Evolutionary conservation across 2,113 vertebrate species (phyloP), one percentile per base, ranked within the genome.

Genomic region (Tachycineta bicolor): DNA sequence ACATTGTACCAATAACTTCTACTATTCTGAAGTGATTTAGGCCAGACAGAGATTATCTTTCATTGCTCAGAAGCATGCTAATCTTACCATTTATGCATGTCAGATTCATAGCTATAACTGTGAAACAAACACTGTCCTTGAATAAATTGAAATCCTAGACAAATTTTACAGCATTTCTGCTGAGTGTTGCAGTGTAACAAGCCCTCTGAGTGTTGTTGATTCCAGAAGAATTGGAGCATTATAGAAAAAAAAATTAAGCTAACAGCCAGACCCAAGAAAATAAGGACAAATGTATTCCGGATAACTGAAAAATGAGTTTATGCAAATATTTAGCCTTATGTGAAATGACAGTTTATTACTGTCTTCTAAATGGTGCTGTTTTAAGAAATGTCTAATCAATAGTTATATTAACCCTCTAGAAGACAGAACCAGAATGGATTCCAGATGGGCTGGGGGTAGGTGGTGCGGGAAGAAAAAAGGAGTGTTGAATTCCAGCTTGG

Each of bases 341-440:
- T 62, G 37, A 88, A 88, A 83, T 43, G 9, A 59, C 23, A 50
- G 8, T 56, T 56, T 58, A 44, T 8, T 71, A 43, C 8, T 70
- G 37, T 69, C 46, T 67, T 70, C 58, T 39, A 77, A 92, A 50
- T 47, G 11, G 21, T 50, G 23, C 29, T 83, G 50, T 26, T 88
- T 83, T 63, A 90, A 88, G 47, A 69, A 93, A 94, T 70, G 34
- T n/a, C 37, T 89, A 33, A 92, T 90, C 63, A 74, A 74, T 53
- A 69, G 12, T 20, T 70, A 12, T 33, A 49, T 73, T 83, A 60
- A 46, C 3, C 11, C 91, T 39, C 33, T 63, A 86, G 79, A 88
- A 58, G 31, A 76, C 1, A 4, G 10, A 75, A 24, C 14, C 49
- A 83, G 53, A 91, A 86, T 58, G 58, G 8, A 6, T 87, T 94